Conservation (phyloP, 2,113 vertebrate genomes). For the Notarius lentiginosus region DNA sequence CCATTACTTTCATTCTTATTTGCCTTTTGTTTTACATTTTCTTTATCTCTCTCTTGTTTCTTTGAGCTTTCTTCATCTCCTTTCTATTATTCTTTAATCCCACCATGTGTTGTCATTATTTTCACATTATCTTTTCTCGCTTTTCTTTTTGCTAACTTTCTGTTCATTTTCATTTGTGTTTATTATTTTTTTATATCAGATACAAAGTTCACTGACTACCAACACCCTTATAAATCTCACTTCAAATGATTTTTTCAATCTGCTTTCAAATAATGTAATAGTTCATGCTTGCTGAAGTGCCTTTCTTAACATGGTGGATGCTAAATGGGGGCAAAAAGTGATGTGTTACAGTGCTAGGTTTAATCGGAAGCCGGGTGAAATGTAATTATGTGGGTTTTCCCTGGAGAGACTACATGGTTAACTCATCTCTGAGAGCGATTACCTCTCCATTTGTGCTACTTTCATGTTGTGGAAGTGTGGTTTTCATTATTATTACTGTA, state of each 20-base stretch:
- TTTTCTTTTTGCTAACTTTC: not conserved
- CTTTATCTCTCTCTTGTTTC: no score
- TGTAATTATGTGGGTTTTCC: slow-evolving; percentile 21
- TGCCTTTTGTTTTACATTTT: no score
- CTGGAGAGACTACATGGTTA: slow-evolving; percentile 32
- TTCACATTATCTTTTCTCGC: no score
- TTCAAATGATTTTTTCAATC: not conserved
- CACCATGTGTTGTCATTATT: no score
- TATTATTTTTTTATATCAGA: not conserved
- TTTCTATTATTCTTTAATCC: no score
- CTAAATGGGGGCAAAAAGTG: not conserved
- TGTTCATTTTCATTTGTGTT: not conserved
- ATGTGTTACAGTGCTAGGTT: not conserved
- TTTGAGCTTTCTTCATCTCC: no score
- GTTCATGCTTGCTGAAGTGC: not conserved
- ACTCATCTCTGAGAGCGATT: slow-evolving; percentile 32
- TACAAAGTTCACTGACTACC: not conserved
- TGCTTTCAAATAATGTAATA: not conserved
- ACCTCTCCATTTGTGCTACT: slow-evolving; percentile 10
- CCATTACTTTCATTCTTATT: no score
- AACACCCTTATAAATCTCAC: not conserved
- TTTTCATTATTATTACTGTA: slow-evolving; percentile 27
- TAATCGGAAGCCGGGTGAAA: slow-evolving; percentile 32
- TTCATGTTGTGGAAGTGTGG: slow-evolving; percentile 39
- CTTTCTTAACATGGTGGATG: not conserved